Conservation (phyloP, 2,888 invertebrate species). For the Chymomyza procnemis region DNA sequence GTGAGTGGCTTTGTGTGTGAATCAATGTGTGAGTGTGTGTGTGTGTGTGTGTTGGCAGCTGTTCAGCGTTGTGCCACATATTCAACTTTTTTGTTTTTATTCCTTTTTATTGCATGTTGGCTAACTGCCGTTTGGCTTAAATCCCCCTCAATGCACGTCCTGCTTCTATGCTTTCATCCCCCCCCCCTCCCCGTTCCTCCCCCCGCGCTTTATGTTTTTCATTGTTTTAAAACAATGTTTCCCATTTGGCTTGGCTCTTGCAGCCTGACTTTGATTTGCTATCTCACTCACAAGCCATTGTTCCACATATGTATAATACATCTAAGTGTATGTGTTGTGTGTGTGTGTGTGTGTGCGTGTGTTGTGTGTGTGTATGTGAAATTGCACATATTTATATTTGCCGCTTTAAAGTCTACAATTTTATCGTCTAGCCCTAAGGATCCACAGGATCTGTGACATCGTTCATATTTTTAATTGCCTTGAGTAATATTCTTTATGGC, state of each 20-base stretch:
- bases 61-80: slow-evolving; percentile 66
- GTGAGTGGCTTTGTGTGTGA: no score
- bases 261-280: slow-evolving; percentile 62
- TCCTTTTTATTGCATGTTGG: slow-evolving; percentile 64
- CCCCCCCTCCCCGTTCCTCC: no score
- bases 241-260: slow-evolving; percentile 46
- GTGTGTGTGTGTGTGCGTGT: neutral
- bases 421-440: neutral
- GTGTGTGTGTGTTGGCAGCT: slow-evolving; percentile 54
- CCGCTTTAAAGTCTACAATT: no score
- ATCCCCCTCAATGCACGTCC: neutral
- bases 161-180: neutral
- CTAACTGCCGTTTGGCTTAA: slow-evolving; percentile 22
- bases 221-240: slow-evolving; percentile 70
- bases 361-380: no score
- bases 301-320: neutral
- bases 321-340: neutral
- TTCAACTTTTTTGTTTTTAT: slow-evolving; percentile 56
- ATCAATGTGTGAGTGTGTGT: slow-evolving; percentile 2
- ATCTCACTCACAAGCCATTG: slow-evolving; percentile 39
- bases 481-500: neutral
- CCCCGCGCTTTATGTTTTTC: slow-evolving; percentile 45
- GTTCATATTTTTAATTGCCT: neutral
- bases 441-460: neutral
- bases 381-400: neutral